phyloP scores from a whole-genome alignment of 2,888 invertebrate species.

The Dorcus hopei region DNA sequence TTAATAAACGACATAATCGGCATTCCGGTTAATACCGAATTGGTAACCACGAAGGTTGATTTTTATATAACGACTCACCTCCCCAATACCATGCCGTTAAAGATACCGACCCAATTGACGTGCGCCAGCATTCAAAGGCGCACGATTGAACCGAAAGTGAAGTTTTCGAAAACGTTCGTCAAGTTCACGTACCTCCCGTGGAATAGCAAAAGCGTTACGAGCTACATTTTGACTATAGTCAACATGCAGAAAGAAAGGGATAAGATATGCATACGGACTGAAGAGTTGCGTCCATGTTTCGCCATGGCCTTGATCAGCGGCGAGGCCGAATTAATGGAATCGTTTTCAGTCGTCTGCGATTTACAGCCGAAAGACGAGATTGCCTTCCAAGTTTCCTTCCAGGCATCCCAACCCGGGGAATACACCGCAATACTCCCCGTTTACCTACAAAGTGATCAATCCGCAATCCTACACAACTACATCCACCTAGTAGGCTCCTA shows the following conservation, averaged over 20 bases:
- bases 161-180: background rate
- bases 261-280: slow-evolving; percentile 4
- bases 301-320: background rate
- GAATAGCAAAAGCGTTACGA: background rate
- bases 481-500: background rate
- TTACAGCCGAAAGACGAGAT: slow-evolving; percentile 2
- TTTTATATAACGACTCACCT: no score
- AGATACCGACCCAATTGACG: background rate
- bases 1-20: slow-evolving; percentile 8
- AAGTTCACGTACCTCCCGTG: background rate
- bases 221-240: background rate
- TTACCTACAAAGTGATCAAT: background rate
- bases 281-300: slow-evolving; percentile 1
- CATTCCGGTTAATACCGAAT: background rate
- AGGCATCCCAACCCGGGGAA: background rate
- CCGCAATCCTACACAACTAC: background rate
- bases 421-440: background rate
- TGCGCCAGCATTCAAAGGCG: background rate
- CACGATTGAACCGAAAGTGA: slow-evolving; percentile 3
- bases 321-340: background rate
- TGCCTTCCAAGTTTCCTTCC: background rate
- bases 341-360: background rate
- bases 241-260: slow-evolving; percentile 4
- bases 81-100: background rate
- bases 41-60: slow-evolving; percentile 3